phyloP scores from a whole-genome alignment of 1,140 invertebrate genomes.

The Asbolus verrucosus region DNA sequence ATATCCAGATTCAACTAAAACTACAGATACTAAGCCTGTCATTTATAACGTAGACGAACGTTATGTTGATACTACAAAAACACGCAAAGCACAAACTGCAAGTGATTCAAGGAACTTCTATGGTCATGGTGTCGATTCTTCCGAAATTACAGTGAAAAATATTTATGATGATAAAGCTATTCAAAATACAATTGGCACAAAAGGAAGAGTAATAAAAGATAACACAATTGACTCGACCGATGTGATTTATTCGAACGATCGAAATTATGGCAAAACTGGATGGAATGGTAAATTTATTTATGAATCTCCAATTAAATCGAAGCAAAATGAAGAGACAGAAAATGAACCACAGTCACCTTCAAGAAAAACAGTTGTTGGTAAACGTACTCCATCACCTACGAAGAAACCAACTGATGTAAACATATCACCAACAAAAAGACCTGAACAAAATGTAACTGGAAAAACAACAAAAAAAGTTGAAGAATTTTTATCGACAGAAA shows the following conservation, averaged over 20 bases:
- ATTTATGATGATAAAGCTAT: constrained; percentile 60
- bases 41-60: neutral
- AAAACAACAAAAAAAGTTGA: constrained; percentile 31
- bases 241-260: constrained; percentile 61
- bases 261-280: constrained; percentile 61
- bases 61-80: constrained; percentile 49
- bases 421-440: constrained; percentile 13
- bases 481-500: constrained; percentile 53
- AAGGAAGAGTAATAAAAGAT: constrained; percentile 57
- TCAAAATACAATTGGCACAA: constrained; percentile 61
- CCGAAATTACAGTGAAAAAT: constrained; percentile 55
- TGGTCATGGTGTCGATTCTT: constrained; percentile 57
- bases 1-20: neutral
- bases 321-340: constrained; percentile 19
- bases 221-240: constrained; percentile 56
- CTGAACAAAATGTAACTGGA: neutral
- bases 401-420: neutral
- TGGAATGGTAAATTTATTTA: constrained; percentile 62
- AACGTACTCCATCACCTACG: neutral
- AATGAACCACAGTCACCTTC: neutral
- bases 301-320: constrained; percentile 50
- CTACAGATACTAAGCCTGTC: too few species aligned
- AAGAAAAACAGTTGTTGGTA: neutral
- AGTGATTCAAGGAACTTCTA: constrained; percentile 61
- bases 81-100: constrained; percentile 48